Conservation (phyloP, 2,113 vertebrate genomes). For the Macrotus californicus region DNA sequence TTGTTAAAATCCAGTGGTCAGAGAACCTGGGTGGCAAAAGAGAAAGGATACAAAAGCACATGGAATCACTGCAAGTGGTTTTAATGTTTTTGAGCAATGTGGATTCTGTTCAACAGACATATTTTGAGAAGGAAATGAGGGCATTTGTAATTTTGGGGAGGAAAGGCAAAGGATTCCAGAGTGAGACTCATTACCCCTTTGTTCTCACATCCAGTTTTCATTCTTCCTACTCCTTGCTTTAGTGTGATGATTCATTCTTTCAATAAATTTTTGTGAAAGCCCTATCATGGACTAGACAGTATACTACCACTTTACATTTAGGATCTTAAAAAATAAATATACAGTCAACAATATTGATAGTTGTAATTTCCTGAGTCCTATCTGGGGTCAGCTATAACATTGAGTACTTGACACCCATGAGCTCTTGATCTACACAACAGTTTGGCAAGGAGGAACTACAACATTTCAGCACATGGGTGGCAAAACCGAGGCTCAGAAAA, state of each 20-base stretch:
- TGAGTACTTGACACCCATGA: neutral
- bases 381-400: neutral
- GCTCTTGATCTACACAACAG: neutral
- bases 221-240: neutral
- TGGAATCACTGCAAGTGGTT: neutral
- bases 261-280: neutral
- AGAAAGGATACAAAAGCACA: constrained; percentile 7
- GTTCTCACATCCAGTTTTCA: too few species aligned
- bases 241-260: neutral
- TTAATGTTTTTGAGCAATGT: constrained; percentile 32
- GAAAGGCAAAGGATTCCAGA: neutral
- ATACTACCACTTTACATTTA: neutral
- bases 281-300: neutral
- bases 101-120: constrained; percentile 31
- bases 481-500: neutral
- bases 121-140: neutral
- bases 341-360: constrained; percentile 2
- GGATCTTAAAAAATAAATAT: neutral
- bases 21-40: neutral
- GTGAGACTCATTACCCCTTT: neutral
- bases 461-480: neutral
- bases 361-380: constrained; percentile 22
- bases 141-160: neutral
- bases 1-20: neutral
- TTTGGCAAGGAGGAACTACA: neutral